A percentile compares a stretch with the other conserved stretches of the same genome.
Evolutionary conservation across 2,888 invertebrate genomes (phyloP).

Genomic region (Colostygia pectinataria): DNA sequence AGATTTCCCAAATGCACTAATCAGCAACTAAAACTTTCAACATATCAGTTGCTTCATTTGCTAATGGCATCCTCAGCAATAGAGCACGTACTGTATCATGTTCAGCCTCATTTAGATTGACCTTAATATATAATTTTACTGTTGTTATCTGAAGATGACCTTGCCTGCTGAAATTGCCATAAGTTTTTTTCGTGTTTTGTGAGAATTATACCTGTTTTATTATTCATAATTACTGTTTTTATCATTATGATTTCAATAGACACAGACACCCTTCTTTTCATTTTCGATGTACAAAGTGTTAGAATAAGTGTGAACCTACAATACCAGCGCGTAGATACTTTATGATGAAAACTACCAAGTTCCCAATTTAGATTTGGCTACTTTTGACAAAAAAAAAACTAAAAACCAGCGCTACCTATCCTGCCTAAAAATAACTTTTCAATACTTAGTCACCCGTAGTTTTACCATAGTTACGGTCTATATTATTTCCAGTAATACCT

Average conservation of each 20-base stretch:
- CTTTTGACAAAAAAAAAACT: no score
- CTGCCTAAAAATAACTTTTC: no score
- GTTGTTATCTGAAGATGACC: constrained; percentile 1
- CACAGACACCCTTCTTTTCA: no score
- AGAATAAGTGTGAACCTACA: no score
- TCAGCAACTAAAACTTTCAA: constrained; percentile 9
- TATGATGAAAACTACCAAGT: no score
- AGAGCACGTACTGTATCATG: constrained; percentile 10
- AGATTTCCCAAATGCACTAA: constrained; percentile 1
- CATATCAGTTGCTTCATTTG: constrained; percentile 4
- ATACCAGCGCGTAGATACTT: no score
- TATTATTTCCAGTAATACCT: constrained; percentile 1
- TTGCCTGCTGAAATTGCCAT: constrained; percentile 8
- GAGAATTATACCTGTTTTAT: not conserved
- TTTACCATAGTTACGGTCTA: no score
- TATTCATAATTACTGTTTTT: not conserved
- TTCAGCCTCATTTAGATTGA: constrained; percentile 9
- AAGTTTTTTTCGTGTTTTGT: not conserved
- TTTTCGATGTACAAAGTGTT: no score
- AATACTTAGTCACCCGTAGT: no score
- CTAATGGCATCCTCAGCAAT: constrained; percentile 2
- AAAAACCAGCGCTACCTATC: no score
- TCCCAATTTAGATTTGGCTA: no score
- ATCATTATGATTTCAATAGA: no score
- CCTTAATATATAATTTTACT: constrained; percentile 13